A percentile compares a stretch with the other conserved stretches of the same genome.
Evolutionary conservation across 2,888 invertebrate genomes (phyloP).

Genomic region (Deilephila elpenor): DNA sequence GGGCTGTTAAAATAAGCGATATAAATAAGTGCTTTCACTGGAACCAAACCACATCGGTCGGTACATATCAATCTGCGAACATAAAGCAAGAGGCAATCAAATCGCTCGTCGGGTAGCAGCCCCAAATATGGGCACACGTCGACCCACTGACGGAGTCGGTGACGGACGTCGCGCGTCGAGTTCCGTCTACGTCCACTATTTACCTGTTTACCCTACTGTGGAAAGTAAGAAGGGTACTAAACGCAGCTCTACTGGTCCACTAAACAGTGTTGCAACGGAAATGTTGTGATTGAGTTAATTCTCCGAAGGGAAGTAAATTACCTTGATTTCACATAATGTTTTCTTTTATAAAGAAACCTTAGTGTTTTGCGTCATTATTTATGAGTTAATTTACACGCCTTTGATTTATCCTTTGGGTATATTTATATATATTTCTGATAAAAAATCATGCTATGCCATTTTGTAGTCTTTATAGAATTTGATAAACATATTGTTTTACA

Average conservation of each 20-base stretch:
- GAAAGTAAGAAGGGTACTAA: conserved; percentile 69
- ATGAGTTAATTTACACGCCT: too few relatives aligned
- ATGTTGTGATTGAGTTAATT: conserved; percentile 41
- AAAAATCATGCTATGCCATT: too few relatives aligned
- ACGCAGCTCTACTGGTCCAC: conserved; percentile 36
- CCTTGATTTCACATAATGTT: conserved; percentile 45
- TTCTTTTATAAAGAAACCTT: conserved; percentile 35
- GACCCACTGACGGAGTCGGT: conserved; percentile 63
- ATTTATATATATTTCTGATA: too few relatives aligned
- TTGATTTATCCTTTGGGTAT: too few relatives aligned
- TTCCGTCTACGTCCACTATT: conserved; percentile 73
- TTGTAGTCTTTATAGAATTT: too few relatives aligned
- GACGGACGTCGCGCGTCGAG: conserved; percentile 64
- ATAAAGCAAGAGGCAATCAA: conserved; percentile 58
- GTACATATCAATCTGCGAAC: conserved; percentile 27
- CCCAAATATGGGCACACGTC: conserved; percentile 70
- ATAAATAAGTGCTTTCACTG: conserved; percentile 21
- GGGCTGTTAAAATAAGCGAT: conserved; percentile 18
- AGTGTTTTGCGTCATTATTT: conserved; percentile 34
- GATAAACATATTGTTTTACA: too few relatives aligned
- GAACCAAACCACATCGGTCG: conserved; percentile 2
- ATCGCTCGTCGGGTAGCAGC: conserved; percentile 65
- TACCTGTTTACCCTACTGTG: conserved; percentile 73
- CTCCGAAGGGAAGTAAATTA: conserved; percentile 44
- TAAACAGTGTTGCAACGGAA: conserved; percentile 47